Evolutionary conservation across 2,888 invertebrate genomes (phyloP), one percentile per base, ranked within the genome.

Genomic region (Dioctria linearis): DNA sequence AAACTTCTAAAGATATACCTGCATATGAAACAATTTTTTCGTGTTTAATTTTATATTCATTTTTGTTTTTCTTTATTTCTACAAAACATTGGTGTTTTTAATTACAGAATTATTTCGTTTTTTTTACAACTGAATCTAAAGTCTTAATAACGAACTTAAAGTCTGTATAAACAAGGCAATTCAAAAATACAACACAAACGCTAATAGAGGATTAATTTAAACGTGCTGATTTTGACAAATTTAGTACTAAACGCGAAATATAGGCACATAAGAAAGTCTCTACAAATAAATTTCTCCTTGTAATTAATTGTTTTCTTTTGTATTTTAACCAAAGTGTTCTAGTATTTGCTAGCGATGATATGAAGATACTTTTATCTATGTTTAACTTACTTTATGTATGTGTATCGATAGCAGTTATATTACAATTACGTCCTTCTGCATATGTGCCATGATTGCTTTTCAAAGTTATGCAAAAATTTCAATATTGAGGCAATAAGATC

Each of bases 31-130:
- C 25, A 25, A 25, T 25, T 25, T 25, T 46, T 46, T 5, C 46
- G 5, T 8, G 46, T 46, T 5, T 46, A 6, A 25, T 67, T 67
- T 25, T 67, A 25, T 42, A 67, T 43, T 67, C 42, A 46, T 67
- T 46, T 42, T 67, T 25, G 25, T 25, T 25, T 25, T 25, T 25
- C 25, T 25, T 67, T 67, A 67, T 67, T 67, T 46, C 67, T 67
- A 67, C 67, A 67, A 67, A 67, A 67, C 67, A 13, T 67, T 67
- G 67, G 67, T 67, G 67, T 67, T 46, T 46, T 46, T 67, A 43
- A 43, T 43, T 67, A 40, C 43, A 42, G 42, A 67, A 43, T 67
- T 67, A 46, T 8, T 67, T 40, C 42, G n/a, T 42, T 37, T 67
- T 43, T n/a, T 40, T 67, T 43, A 42, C 42, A 67, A 67, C 25